Evolutionary conservation across 2,797 vertebrate genomes (phyloP).

Genomic region (Streptopelia turtur): DNA sequence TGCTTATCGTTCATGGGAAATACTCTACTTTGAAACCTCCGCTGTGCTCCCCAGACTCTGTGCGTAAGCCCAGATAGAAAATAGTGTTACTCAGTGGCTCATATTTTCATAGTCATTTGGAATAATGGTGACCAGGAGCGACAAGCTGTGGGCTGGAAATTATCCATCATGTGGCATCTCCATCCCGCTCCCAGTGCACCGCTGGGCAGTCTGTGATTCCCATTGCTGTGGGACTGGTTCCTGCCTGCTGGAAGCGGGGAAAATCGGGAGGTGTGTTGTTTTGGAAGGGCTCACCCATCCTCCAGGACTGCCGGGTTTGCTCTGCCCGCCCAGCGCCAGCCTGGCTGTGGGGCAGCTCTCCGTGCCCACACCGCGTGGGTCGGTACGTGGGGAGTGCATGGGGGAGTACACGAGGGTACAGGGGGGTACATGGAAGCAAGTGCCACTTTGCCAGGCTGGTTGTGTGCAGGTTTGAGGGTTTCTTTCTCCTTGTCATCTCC

Average conservation of each 20-base stretch:
- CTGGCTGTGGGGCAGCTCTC: neutral
- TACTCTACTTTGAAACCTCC: neutral
- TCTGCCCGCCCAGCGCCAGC: neutral
- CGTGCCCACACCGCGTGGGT: accelerated
- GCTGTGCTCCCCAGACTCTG: neutral
- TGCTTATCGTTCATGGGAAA: neutral
- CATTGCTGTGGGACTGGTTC: neutral
- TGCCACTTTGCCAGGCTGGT: neutral
- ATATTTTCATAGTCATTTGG: neutral
- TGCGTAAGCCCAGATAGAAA: neutral
- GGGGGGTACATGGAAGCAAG: neutral
- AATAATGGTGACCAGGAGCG: neutral
- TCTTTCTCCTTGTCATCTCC: neutral
- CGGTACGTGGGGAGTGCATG: neutral
- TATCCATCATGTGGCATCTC: neutral
- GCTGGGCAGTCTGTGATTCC: neutral
- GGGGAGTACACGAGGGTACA: too few species aligned
- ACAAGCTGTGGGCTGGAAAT: neutral
- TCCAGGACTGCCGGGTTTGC: neutral
- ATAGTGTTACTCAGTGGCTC: neutral
- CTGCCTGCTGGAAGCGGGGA: neutral
- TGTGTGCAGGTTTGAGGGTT: neutral
- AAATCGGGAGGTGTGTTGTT: accelerated
- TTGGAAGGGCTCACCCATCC: neutral
- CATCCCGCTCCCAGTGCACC: accelerated